Evolutionary conservation across 2,113 vertebrate species (phyloP).

Genomic region (Gallinago media): DNA sequence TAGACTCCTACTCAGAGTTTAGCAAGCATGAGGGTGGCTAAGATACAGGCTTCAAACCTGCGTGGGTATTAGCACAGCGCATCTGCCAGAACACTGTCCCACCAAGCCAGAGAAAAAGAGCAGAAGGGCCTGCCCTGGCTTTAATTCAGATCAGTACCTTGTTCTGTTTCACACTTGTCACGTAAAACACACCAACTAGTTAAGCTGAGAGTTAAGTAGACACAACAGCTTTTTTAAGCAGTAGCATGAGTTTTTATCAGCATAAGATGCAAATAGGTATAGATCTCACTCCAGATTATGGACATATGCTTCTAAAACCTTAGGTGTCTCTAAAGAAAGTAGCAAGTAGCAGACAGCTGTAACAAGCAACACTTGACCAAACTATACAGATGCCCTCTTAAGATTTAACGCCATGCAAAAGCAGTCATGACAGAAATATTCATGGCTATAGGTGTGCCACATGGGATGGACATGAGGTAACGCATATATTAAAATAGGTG

Average conservation of each 20-base stretch:
- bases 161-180: not conserved
- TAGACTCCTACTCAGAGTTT: not conserved
- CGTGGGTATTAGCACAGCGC: not conserved
- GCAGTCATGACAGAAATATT: not conserved
- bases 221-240: not conserved
- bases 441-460: not conserved
- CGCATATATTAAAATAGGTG: rapidly evolving
- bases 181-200: not conserved
- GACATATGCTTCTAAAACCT: not conserved
- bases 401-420: not conserved
- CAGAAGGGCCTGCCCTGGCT: not conserved
- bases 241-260: not conserved
- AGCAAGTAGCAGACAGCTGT: not conserved
- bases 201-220: not conserved
- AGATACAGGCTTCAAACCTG: not conserved
- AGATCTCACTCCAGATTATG: not conserved
- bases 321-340: not conserved
- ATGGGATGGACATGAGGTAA: rapidly evolving
- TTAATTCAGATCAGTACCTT: not conserved
- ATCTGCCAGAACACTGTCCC: not conserved
- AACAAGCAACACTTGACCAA: not conserved
- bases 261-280: rapidly evolving
- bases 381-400: rapidly evolving
- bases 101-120: not conserved
- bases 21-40: not conserved